Conservation (phyloP, 2,113 vertebrate genomes). For the Urocolius indicus region DNA sequence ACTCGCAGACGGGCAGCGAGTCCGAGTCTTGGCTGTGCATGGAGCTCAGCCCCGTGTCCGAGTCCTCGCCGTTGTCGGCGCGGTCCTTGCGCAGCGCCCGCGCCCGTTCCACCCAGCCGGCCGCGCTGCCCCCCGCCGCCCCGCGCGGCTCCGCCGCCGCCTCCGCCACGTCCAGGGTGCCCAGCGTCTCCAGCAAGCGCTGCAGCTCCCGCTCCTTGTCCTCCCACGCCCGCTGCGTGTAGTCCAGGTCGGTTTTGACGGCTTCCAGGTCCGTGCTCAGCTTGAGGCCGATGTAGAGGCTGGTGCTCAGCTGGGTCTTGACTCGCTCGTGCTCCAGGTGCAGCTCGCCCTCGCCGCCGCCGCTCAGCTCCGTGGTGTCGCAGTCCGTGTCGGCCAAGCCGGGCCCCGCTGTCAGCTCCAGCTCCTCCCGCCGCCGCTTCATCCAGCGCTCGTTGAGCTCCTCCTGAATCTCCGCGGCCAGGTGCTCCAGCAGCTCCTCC, state of each 20-base stretch:
- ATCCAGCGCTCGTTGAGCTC: conserved; percentile 93
- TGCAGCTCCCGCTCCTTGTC: conserved; percentile 85
- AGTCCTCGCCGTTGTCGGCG: conserved; percentile 88
- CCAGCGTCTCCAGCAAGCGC: conserved; percentile 84
- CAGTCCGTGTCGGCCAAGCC: conserved; percentile 57
- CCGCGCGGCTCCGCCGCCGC: conserved; percentile 39
- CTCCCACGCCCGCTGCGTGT: conserved; percentile 80
- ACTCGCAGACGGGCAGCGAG: conserved; percentile 86
- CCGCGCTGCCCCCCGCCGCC: neutral
- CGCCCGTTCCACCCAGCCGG: conserved; percentile 85
- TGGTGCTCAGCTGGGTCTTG: conserved; percentile 89
- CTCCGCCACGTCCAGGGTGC: conserved; percentile 76
- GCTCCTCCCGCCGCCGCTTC: conserved; percentile 84
- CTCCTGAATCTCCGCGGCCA: conserved; percentile 87
- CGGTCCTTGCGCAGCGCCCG: conserved; percentile 80
- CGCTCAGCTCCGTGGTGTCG: conserved; percentile 22
- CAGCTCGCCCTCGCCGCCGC: conserved; percentile 72
- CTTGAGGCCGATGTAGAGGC: conserved; percentile 91
- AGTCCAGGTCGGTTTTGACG: conserved; percentile 83
- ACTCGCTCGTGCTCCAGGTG: conserved; percentile 86
- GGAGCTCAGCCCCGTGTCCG: conserved; percentile 94
- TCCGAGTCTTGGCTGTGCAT: conserved; percentile 98
- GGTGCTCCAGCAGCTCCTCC: conserved; percentile 83
- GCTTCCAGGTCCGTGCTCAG: conserved; percentile 90
- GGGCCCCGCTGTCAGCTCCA: conserved; percentile 62